A percentile compares a stretch with the other conserved stretches of the same genome.
These are phyloP conservation scores for Amazona ochrocephala DNA, from an alignment of 2,797 vertebrate species.

Conservation along the genomic window DNA sequence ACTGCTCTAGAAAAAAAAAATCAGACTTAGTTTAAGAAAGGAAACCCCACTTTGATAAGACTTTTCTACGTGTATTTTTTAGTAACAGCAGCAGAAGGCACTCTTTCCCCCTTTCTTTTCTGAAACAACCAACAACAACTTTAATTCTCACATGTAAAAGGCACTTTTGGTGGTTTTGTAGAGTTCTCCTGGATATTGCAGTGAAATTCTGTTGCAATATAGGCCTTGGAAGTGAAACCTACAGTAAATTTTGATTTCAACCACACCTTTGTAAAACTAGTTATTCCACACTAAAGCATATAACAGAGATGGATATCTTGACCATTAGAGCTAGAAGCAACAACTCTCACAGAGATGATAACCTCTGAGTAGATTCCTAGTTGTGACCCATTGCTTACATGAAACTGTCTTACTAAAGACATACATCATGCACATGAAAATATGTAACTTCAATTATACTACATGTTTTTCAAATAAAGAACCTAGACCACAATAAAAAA, in stretches of 20 bases:
- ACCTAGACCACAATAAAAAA: background rate
- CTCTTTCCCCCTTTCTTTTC: rapidly evolving
- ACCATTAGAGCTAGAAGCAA: background rate
- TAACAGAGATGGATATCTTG: slow-evolving; percentile 31
- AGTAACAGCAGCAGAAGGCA: background rate
- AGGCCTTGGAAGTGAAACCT: background rate
- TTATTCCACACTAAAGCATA: slow-evolving; percentile 1
- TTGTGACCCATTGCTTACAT: background rate
- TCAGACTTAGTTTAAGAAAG: background rate
- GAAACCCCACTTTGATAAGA: rapidly evolving
- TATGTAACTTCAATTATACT: rapidly evolving
- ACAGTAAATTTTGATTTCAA: background rate
- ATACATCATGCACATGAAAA: rapidly evolving
- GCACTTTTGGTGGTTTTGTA: background rate
- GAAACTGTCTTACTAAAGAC: background rate
- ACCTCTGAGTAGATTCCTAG: background rate
- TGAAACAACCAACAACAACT: background rate
- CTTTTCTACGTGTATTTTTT: background rate
- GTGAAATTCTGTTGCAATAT: background rate
- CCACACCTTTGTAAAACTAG: slow-evolving; percentile 54
- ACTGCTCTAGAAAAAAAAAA: background rate
- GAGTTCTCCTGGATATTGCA: background rate
- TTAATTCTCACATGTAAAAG: background rate
- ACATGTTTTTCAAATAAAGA: background rate
- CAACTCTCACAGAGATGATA: background rate